Conservation (phyloP, 2,113 vertebrate species). For the Mobula birostris region DNA sequence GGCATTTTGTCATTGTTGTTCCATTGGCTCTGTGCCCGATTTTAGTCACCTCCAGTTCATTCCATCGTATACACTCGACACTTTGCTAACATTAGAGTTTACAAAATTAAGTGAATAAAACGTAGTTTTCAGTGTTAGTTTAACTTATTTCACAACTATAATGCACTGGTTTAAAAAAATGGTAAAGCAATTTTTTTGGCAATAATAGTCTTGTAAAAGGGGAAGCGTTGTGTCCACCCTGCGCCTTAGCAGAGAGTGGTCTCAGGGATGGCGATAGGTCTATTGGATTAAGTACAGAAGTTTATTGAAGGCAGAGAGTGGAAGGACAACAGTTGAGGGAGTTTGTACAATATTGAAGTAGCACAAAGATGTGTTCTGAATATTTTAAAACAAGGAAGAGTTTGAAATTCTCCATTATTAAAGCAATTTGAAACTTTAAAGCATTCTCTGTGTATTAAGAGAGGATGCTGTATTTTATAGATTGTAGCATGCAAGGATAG, state of each 20-base stretch:
- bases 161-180: background rate
- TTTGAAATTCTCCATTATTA: background rate
- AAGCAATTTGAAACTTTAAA: slow-evolving; percentile 6
- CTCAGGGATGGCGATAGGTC: background rate
- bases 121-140: slow-evolving; percentile 12
- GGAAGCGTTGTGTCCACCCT: background rate
- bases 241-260: background rate
- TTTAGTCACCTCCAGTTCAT: background rate
- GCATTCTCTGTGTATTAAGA: slow-evolving; percentile 17
- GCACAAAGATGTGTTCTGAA: background rate
- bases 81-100: background rate
- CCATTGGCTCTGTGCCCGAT: background rate
- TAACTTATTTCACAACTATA: background rate
- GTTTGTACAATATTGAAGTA: background rate
- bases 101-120: background rate
- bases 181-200: background rate
- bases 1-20: background rate
- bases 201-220: slow-evolving; percentile 8
- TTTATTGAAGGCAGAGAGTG: background rate
- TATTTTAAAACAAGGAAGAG: background rate
- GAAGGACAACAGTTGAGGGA: background rate
- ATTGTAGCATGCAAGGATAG: slow-evolving; percentile 19
- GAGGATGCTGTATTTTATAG: slow-evolving; percentile 10
- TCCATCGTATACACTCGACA: background rate
- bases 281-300: background rate